These are phyloP conservation scores for Toxotes jaculatrix DNA, from an alignment of 2,113 vertebrate species.

Conservation along the genomic window DNA sequence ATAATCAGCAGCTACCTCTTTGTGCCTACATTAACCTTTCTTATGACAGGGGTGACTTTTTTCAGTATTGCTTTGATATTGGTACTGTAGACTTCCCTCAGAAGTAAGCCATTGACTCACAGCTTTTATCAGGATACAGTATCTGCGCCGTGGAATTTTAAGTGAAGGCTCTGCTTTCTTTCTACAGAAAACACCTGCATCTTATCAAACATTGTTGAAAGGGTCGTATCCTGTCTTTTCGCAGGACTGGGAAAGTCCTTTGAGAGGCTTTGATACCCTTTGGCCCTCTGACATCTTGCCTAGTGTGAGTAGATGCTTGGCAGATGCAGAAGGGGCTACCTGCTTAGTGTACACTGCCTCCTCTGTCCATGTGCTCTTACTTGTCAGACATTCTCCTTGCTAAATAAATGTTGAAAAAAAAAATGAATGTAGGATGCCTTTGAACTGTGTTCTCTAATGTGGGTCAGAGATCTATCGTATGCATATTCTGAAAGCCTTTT, in stretches of 20 bases:
- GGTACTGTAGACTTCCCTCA: constrained; percentile 49
- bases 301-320: constrained; percentile 56
- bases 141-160: constrained; percentile 69
- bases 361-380: constrained; percentile 36
- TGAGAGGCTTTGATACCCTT: constrained; percentile 60
- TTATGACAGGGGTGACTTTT: constrained; percentile 66
- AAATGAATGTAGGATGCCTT: constrained; percentile 75
- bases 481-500: constrained; percentile 82
- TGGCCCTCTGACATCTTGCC: constrained; percentile 62
- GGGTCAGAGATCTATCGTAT: constrained; percentile 83
- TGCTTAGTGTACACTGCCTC: constrained; percentile 49
- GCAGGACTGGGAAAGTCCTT: constrained; percentile 55
- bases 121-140: constrained; percentile 67
- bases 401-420: constrained; percentile 62
- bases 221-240: constrained; percentile 60
- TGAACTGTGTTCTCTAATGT: constrained; percentile 82
- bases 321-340: constrained; percentile 61
- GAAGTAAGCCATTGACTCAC: constrained; percentile 60
- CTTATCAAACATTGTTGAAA: constrained; percentile 74
- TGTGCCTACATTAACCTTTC: constrained; percentile 76
- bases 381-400: constrained; percentile 38
- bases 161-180: constrained; percentile 60
- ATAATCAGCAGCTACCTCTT: constrained; percentile 68
- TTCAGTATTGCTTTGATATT: constrained; percentile 64
- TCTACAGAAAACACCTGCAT: constrained; percentile 76